Evolutionary conservation across 2,888 invertebrate genomes (phyloP).

Genomic region (Mantis religiosa): DNA sequence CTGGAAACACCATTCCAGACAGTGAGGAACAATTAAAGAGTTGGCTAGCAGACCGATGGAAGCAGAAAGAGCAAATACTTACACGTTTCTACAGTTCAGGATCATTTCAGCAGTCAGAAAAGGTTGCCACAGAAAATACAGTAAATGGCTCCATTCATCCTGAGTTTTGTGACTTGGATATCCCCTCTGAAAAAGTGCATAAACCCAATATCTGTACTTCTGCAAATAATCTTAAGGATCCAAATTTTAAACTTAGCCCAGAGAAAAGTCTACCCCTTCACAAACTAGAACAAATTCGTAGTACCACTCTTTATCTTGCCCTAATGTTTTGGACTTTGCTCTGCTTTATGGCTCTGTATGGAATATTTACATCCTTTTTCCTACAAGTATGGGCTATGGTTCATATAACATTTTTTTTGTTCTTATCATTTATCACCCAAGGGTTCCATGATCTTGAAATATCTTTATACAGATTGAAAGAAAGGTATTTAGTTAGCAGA

Average conservation of each 20-base stretch:
- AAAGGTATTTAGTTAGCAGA: not conserved
- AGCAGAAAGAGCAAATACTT: constrained; percentile 59
- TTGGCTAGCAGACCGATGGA: constrained; percentile 66
- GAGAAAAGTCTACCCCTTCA: not conserved
- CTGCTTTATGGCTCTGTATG: constrained; percentile 46
- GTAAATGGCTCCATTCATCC: not conserved
- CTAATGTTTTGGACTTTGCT: constrained; percentile 64
- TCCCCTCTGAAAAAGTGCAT: not conserved
- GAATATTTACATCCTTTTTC: constrained; percentile 43
- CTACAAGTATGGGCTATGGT: constrained; percentile 55
- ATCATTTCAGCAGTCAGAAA: constrained; percentile 38
- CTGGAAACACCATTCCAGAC: constrained; percentile 54
- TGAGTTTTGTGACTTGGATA: not conserved
- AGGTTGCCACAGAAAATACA: not conserved
- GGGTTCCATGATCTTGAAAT: constrained; percentile 63
- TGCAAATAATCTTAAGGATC: not conserved
- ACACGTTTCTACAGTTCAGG: constrained; percentile 57
- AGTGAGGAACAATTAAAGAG: constrained; percentile 53
- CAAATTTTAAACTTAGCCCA: not conserved
- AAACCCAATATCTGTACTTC: not conserved
- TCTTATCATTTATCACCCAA: constrained; percentile 53
- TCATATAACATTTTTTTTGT: constrained; percentile 52
- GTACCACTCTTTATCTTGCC: constrained; percentile 48
- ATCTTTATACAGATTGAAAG: constrained; percentile 47
- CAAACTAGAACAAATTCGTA: not conserved